Percentiles rank a stretch among this genome's conserved stretches.
phyloP scores from a whole-genome alignment of 2,113 vertebrate genomes.

The Choloepus hoffmanni region DNA sequence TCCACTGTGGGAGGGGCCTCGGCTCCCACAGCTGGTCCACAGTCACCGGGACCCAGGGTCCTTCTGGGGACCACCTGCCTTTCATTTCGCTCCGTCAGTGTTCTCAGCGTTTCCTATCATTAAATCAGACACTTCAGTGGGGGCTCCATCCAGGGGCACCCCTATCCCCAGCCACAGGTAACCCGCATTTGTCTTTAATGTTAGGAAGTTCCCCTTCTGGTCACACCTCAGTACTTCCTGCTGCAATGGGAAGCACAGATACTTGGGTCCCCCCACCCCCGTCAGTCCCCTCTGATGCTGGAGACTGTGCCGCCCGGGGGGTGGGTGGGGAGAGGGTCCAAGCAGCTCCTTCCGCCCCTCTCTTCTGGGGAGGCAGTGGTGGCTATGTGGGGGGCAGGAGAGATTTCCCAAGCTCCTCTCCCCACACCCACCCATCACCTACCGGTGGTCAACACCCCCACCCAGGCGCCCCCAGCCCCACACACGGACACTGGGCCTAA shows the following conservation, averaged over 20 bases:
- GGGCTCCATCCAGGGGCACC: not conserved
- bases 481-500: fast-evolving
- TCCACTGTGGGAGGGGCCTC: not conserved
- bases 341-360: too few species aligned
- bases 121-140: not conserved
- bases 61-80: not conserved
- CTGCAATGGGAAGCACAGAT: not conserved
- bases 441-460: too few species aligned
- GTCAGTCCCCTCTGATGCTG: not conserved
- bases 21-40: not conserved
- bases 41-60: fast-evolving
- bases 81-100: not conserved
- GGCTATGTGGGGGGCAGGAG: too few species aligned
- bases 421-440: too few species aligned
- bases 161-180: fast-evolving
- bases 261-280: not conserved
- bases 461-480: not conserved
- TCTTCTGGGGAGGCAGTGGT: too few species aligned
- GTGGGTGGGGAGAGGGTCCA: fast-evolving
- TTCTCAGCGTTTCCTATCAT: not conserved
- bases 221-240: not conserved
- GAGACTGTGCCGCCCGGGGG: not conserved
- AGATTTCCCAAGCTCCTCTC: too few species aligned
- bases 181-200: not conserved
- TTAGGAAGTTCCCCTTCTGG: not conserved